Evolutionary conservation across 92 coral and sea anemone genomes (phyloP).

Genomic region (Phenganax stokvisi): DNA sequence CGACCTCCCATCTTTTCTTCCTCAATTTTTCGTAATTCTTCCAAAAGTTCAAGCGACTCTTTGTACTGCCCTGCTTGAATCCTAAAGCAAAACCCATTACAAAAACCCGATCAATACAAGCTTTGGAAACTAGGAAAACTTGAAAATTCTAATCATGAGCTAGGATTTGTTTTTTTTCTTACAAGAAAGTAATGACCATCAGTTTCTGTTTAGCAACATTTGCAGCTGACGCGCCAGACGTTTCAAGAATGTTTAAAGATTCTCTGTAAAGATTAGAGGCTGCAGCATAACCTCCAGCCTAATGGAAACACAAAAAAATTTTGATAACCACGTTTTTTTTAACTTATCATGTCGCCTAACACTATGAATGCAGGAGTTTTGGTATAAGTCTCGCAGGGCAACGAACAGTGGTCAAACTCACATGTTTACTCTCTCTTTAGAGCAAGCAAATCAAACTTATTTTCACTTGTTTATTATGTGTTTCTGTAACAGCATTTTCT

Average conservation of each 20-base stretch:
- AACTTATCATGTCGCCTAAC: no score
- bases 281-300: conserved; percentile 97
- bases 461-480: no score
- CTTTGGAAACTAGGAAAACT: no score
- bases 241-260: conserved; percentile 62
- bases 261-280: conserved; percentile 89
- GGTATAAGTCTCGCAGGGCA: no score
- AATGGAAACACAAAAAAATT: neutral
- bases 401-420: no score
- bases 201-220: conserved; percentile 76
- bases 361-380: no score
- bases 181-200: conserved; percentile 84
- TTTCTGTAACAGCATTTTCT: no score
- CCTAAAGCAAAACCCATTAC: conserved; percentile 33
- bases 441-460: neutral
- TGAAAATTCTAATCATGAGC: neutral
- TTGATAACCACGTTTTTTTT: no score
- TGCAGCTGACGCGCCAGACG: conserved; percentile 57
- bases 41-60: conserved; percentile 70
- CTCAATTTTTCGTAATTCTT: conserved; percentile 70
- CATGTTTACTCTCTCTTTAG: no score
- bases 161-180: conserved; percentile 21
- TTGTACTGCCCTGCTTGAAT: conserved; percentile 94
- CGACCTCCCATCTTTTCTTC: conserved; percentile 81
- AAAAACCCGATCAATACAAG: no score